Percentiles rank a stretch among this genome's conserved stretches.
phyloP scores from a whole-genome alignment of 2,113 vertebrate genomes.

The Paramisgurnus dabryanus region DNA sequence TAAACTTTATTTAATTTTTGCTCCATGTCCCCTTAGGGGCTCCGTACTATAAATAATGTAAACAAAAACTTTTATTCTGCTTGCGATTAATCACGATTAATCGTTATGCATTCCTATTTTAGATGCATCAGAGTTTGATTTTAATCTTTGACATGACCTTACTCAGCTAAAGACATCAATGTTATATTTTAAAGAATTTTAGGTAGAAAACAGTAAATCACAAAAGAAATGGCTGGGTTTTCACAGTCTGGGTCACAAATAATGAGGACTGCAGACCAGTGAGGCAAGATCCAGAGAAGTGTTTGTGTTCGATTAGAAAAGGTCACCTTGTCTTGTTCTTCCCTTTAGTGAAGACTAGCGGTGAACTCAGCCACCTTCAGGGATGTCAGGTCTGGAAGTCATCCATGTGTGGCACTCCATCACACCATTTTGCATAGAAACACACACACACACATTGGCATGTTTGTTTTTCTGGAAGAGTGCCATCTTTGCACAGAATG shows the following conservation, averaged over 20 bases:
- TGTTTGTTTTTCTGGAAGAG: slow-evolving; percentile 44
- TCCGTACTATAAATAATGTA: too few relatives aligned
- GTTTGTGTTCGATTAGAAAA: slow-evolving; percentile 41
- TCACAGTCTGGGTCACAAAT: slow-evolving; percentile 49
- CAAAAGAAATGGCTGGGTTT: slow-evolving; percentile 32
- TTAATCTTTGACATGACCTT: too few relatives aligned
- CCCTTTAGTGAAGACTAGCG: slow-evolving; percentile 19
- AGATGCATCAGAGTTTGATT: too few relatives aligned
- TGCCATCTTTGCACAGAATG: slow-evolving; percentile 50
- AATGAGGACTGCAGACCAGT: slow-evolving; percentile 54
- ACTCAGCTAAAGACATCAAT: too few relatives aligned
- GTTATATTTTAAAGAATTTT: too few relatives aligned
- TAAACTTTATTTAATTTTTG: too few relatives aligned
- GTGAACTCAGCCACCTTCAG: slow-evolving; percentile 37
- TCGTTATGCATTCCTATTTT: too few relatives aligned
- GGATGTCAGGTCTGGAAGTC: slow-evolving; percentile 35
- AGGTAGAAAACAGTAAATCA: too few relatives aligned
- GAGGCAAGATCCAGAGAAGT: slow-evolving; percentile 19
- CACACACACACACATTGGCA: slow-evolving; percentile 35
- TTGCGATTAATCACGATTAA: too few relatives aligned
- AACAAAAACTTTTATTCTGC: too few relatives aligned
- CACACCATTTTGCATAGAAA: slow-evolving; percentile 26
- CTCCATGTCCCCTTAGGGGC: too few relatives aligned
- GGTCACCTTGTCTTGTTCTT: slow-evolving; percentile 62
- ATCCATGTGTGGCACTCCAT: slow-evolving; percentile 37